Conservation (phyloP, 37 sponge, comb jelly and placozoan species). For the Beroe ovata region DNA sequence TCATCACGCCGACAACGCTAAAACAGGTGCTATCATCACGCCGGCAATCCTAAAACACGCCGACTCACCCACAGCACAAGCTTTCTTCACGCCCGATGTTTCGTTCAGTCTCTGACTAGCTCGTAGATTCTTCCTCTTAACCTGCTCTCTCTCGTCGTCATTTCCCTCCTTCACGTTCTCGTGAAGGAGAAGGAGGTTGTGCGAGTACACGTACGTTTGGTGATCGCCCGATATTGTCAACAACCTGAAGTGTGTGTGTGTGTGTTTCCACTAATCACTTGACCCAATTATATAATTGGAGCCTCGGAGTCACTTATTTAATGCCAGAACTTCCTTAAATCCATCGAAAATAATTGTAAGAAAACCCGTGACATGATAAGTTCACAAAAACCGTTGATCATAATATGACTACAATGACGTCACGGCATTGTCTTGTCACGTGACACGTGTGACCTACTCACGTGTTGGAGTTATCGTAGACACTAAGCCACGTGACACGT, state of each 20-base stretch:
- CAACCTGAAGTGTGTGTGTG: slow-evolving; percentile 15
- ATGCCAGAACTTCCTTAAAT: too few relatives aligned
- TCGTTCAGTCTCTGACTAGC: slow-evolving; percentile 65
- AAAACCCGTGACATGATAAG: too few relatives aligned
- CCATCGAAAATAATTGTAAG: too few relatives aligned
- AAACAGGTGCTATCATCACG: too few relatives aligned
- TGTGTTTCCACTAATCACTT: too few relatives aligned
- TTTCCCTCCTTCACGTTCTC: slow-evolving; percentile 54
- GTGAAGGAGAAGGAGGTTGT: slow-evolving; percentile 40
- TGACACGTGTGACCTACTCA: too few relatives aligned
- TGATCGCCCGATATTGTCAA: slow-evolving; percentile 64
- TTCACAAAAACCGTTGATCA: too few relatives aligned
- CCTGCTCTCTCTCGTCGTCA: slow-evolving; percentile 51
- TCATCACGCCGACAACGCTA: too few relatives aligned
- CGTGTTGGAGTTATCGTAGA: slow-evolving; percentile 52
- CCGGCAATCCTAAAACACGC: too few relatives aligned
- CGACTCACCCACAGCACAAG: slow-evolving; percentile 46
- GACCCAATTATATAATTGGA: slow-evolving; percentile 11
- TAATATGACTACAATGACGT: too few relatives aligned
- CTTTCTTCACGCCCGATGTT: slow-evolving; percentile 48
- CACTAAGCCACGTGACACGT: slow-evolving; percentile 49
- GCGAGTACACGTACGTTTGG: slow-evolving; percentile 65
- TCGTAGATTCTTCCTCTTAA: slow-evolving; percentile 24
- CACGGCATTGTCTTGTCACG: too few relatives aligned
- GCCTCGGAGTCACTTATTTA: too few relatives aligned